Base-by-base conservation (phyloP, 1,140 invertebrate genomes). In the Caenorhabditis latens region DNA sequence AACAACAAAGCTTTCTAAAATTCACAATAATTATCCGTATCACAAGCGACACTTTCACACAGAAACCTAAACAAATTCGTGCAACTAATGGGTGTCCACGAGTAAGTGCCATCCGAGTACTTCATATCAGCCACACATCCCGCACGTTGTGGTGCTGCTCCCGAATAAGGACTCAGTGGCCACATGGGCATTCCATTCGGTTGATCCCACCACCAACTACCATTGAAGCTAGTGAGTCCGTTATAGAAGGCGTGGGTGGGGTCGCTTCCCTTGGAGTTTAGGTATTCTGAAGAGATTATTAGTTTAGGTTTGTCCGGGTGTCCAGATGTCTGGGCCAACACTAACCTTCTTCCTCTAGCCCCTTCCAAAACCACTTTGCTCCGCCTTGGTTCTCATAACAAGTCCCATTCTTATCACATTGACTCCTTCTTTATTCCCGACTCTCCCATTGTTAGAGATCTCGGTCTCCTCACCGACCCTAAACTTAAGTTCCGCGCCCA, bases 1-100 rank as follows among this genome's bases (percentile, higher is more conserved):
- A 53, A 53, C 50, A n/a, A n/a, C n/a, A n/a, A n/a, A n/a, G 50
- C 9, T 53, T n/a, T n/a, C n/a, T 53, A 53, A 53, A 53, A 32
- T 32, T 79, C 71, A 24, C 71, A 79, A 79, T 79, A 79, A 50
- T 79, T 79, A 13, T 79, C 71, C n/a, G 71, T 79, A 79, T 79
- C 71, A 50, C 71, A 79, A 6, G 71, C 71, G 9, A 48, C 46
- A 42, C 46, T 53, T 24, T 79, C 71, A 50, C 71, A 79, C 14
- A 79, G 11, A 24, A 79, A 79, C 14, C 71, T 48, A n/a, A 79
- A 79, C 7, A 79, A 32, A 24, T 53, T 79, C 0, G 46, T n/a
- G n/a, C 71, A 79, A 79, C 71, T 79, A 9, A 79, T 79, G 2
- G 71, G 71, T 24, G 71, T 79, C 71, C 71, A 79, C 11, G 71